A percentile compares a stretch with the other conserved stretches of the same genome.
These are phyloP conservation scores for Vulpes lagopus DNA, from an alignment of 2,113 vertebrate genomes.

Conservation along the genomic window DNA sequence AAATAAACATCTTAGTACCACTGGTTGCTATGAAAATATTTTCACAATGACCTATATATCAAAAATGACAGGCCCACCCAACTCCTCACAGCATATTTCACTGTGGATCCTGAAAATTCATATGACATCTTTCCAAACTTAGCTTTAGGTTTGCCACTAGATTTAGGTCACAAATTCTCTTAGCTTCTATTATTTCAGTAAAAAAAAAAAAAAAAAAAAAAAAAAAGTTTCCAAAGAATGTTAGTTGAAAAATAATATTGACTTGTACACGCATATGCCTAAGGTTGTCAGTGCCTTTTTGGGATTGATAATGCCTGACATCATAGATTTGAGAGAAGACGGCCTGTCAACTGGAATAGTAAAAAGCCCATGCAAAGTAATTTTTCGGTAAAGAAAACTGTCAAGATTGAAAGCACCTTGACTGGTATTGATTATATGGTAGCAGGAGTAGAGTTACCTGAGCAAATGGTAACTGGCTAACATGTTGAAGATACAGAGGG, in stretches of 20 bases:
- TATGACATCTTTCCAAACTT: constrained; percentile 50
- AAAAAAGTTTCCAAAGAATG: neutral
- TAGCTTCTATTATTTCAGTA: constrained; percentile 4
- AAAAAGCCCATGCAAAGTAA: neutral
- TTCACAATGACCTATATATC: neutral
- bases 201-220: neutral
- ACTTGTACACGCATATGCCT: neutral
- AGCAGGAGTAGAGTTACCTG: neutral
- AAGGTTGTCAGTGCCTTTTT: neutral
- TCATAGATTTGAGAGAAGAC: neutral
- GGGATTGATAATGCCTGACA: neutral
- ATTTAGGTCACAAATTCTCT: constrained; percentile 41
- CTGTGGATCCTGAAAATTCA: neutral
- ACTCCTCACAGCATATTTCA: neutral
- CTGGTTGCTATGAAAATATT: constrained; percentile 18
- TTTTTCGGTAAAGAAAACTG: constrained; percentile 22
- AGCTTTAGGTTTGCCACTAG: neutral
- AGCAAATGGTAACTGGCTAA: neutral
- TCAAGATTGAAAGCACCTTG: neutral
- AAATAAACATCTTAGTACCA: neutral
- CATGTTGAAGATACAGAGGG: neutral
- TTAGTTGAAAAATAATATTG: constrained; percentile 53
- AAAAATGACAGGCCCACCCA: neutral
- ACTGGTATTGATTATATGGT: neutral
- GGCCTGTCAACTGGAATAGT: neutral